Base-by-base conservation (phyloP, 23 tunicate species). In the Halocynthia aurantium region DNA sequence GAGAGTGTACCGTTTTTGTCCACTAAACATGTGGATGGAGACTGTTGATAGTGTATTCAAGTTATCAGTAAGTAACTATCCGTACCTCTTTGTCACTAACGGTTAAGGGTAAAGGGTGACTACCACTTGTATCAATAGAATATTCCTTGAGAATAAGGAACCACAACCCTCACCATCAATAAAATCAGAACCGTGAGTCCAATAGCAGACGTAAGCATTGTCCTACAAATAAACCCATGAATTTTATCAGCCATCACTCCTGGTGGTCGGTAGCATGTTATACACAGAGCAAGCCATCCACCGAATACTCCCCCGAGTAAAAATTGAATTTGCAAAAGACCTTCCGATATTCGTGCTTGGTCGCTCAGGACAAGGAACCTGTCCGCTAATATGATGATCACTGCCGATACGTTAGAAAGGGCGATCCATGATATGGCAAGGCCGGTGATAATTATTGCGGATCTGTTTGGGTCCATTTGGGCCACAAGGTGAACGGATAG, bases 251-350 rank as follows among this genome's bases (percentile, higher is more conserved):
- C 52, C 61, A 72, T 81, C 8, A 72, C 19, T 51, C 93, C 93
- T 6, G 93, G 86, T 8, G 93, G 93, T 51, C 71, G 57, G 70
- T 87, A 87, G 65, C 82, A 77, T 21, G 93, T 87, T 15, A 87
- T 53, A 44, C 86, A 76, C 63, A 87, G 69, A 22, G 83, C 93
- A 50, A 87, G 56, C 93, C 93, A 87, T 7, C 93, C 93, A 20
- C 93, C 93, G 6, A 76, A 78, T 6, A 81, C 80, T 7, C 93
- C 93, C 13, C 93, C 93, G 7, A 87, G 73, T 44, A 53, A 53
- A 69, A 87, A 77, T 10, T 57, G 86, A 6, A 70, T 57, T 11
- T 64, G 86, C 31, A 73, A 82, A 6, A 87, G 31, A 10, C 86
- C 80, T 50, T 81, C 83, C 20, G 85, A 81, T 61, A 87, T 65